Conservation (phyloP, 1,140 invertebrate species). For the Globodera ellingtonae region DNA sequence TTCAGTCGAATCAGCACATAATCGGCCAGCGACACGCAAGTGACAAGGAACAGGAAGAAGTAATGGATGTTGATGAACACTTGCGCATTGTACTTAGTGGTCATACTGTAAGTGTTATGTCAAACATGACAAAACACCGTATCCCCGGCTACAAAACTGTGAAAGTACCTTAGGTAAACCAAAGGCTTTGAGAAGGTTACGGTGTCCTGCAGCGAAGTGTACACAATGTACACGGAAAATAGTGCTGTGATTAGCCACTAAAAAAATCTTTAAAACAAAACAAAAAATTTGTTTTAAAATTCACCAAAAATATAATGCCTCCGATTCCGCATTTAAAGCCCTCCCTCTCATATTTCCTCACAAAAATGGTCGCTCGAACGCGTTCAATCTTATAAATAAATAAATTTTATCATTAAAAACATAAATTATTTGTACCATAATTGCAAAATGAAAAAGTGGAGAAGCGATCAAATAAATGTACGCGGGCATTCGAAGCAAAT, state of each 20-base stretch:
- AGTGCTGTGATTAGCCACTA: background rate
- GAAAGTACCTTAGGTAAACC: conserved; percentile 10
- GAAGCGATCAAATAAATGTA: conserved; percentile 10
- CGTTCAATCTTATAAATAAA: conserved; percentile 14
- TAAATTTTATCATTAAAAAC: background rate
- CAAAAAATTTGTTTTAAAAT: background rate
- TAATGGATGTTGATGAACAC: conserved; percentile 1
- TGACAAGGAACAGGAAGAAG: conserved; percentile 4
- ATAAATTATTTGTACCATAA: background rate
- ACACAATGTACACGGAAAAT: background rate
- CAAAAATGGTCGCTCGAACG: conserved; percentile 11
- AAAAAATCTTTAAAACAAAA: background rate
- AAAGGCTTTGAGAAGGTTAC: conserved; percentile 15
- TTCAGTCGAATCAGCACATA: conserved; percentile 6
- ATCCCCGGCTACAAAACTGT: too few relatives aligned
- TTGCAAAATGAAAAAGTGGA: conserved; percentile 15
- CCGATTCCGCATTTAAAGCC: background rate
- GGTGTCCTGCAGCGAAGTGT: background rate
- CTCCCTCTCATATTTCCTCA: conserved; percentile 3
- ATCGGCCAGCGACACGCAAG: background rate
- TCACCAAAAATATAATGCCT: background rate
- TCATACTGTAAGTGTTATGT: background rate
- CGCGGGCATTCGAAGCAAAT: conserved; percentile 2
- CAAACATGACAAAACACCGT: too few relatives aligned
- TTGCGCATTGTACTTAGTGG: background rate